Base-by-base conservation (phyloP, 2,113 vertebrate species). In the Prochilodus magdalenae region DNA sequence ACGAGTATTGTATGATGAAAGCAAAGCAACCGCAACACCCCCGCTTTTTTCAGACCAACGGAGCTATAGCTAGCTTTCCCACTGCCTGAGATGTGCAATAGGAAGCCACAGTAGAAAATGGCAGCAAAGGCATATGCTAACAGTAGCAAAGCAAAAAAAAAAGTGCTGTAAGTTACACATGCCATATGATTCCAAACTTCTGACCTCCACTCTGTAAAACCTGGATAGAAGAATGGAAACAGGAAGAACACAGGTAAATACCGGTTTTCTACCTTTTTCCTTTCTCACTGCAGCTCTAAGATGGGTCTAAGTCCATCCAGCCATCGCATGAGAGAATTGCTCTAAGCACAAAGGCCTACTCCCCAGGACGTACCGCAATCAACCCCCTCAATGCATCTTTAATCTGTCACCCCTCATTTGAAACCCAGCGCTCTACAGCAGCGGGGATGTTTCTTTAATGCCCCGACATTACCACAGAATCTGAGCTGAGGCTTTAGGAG, bases 351-450 rank as follows among this genome's bases (percentile, higher is more conserved):
- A 16, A 65, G 59, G 76, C 75, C 75, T 18, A 66, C 14, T 66
- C 53, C 57, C 74, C 66, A 36, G 83, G 40, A 66, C 26, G 40
- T 36, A 65, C 70, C 26, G 20, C 8, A 20, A 29, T 86, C 77
- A 69, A 26, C 49, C 22, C 57, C 30, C 67, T 40, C 65, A 51
- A 79, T 47, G 26, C 22, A 1, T 53, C 85, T 84, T 87, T 49
- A 88, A 7, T 76, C 83, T 85, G 87, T 85, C 84, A 75, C 59
- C 73, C 85, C 77, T 70, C 79, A 88, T 88, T 89, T 86, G 74
- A 80, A 87, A 70, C 30, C 60, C 70, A 44, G 53, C 18, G 67
- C 40, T 80, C 62, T 79, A 72, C 72, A 24, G 59, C 75, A 80
- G 84, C 13, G 74, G 76, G 59, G 75, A 86, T 80, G 84, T 80